Evolutionary conservation across 2,113 vertebrate genomes (phyloP), one percentile per base, ranked within the genome.

Genomic region (Mesocricetus auratus): DNA sequence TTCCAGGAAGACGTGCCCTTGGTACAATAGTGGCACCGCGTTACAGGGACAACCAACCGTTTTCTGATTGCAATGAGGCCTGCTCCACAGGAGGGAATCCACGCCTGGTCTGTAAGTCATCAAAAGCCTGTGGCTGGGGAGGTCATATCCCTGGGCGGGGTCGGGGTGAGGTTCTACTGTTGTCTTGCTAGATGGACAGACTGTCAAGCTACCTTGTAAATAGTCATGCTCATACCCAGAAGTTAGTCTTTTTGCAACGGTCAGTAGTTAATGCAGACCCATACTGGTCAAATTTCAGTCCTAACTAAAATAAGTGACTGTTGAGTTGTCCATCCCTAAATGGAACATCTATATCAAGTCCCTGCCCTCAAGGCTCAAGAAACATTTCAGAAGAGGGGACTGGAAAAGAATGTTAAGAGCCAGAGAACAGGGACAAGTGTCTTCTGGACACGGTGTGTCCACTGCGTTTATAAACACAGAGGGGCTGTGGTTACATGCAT

Each of bases 21-120:
- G 31, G 17, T 12, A 47, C 29, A 36, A 47, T 7, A 68, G 17
- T 13, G 17, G 10, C 42, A 2, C 0, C 0, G 24, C 5, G 42
- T 68, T 66, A 50, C 5, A 47, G 45, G 83, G 29, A 22, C 36
- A 47, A 47, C 83, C 29, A 22, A 50, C 17, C 45, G 21, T 31
- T 31, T 45, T 66, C 62, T 45, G 60, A 47, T 47, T 22, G 31
- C 62, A 22, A 15, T 86, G 62, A 33, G 42, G 83, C 31, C 39
- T 33, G 60, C 82, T 68, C 62, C 12, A 13, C 42, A 12, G 42
- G 17, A 66, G 42, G 5, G 42, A 50, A 47, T 86, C 7, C 29
- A 45, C 36, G 42, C 5, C 60, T 66, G 29, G 42, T 47, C 82
- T 21, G 39, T 33, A 86, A 68, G 36, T 19, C 29, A 17, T 68